phyloP scores from a whole-genome alignment of 2,797 vertebrate species.

The Pantherophis vulpinus region DNA sequence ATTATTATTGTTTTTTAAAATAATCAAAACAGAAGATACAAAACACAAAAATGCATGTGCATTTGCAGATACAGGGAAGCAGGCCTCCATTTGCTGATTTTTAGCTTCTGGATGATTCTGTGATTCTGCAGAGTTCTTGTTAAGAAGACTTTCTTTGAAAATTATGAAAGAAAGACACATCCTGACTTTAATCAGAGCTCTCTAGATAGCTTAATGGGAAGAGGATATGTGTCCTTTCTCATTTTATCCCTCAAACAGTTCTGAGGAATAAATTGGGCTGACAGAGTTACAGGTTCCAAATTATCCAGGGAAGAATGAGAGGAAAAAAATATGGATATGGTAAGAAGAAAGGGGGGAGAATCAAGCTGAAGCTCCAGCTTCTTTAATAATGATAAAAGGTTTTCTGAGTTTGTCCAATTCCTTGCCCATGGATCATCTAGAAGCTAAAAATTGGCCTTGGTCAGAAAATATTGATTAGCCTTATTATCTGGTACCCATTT shows the following conservation, averaged over 20 bases:
- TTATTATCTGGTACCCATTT: background rate
- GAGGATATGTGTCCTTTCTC: background rate
- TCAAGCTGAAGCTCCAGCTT: background rate
- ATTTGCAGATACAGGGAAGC: background rate
- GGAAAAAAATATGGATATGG: background rate
- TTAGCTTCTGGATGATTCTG: background rate
- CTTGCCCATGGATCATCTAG: background rate
- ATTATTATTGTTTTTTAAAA: background rate
- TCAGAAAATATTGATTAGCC: background rate
- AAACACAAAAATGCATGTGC: background rate
- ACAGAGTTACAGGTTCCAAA: background rate
- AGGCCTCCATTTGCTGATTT: background rate
- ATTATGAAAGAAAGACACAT: background rate
- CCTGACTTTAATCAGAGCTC: background rate
- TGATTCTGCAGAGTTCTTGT: background rate
- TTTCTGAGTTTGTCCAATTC: background rate
- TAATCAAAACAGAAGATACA: background rate
- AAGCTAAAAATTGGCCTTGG: background rate
- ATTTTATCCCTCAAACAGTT: background rate
- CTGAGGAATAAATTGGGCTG: background rate
- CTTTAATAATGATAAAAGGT: background rate
- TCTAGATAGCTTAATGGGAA: background rate
- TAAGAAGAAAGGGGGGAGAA: background rate
- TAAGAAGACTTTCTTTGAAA: background rate
- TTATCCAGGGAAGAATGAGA: background rate